These are phyloP conservation scores for Cheilosia impressa DNA, from an alignment of 2,888 invertebrate species.

Conservation along the genomic window DNA sequence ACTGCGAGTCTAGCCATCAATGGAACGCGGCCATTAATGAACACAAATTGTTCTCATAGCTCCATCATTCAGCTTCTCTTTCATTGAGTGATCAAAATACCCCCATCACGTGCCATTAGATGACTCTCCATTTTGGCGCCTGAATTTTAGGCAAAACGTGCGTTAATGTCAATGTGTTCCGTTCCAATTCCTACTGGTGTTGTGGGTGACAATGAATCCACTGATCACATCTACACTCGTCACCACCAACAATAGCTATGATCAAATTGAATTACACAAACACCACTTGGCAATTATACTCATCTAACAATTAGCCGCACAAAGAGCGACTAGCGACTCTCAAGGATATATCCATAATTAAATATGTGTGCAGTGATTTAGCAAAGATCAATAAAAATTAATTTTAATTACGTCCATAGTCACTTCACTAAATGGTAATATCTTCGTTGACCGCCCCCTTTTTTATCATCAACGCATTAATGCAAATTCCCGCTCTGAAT, in stretches of 20 bases:
- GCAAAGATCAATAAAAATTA: slow-evolving; percentile 25
- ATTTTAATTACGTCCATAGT: slow-evolving; percentile 38
- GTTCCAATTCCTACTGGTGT: slow-evolving; percentile 36
- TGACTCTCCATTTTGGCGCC: not conserved
- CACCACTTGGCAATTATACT: not conserved
- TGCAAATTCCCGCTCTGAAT: slow-evolving; percentile 29
- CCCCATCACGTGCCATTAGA: not conserved
- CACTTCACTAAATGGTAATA: slow-evolving; percentile 13
- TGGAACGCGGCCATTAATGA: too few relatives aligned
- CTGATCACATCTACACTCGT: not conserved
- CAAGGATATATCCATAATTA: slow-evolving; percentile 22
- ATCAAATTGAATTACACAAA: slow-evolving; percentile 28
- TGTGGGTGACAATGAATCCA: slow-evolving; percentile 45
- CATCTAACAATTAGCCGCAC: slow-evolving; percentile 15
- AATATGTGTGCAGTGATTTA: not conserved
- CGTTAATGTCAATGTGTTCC: slow-evolving; percentile 28
- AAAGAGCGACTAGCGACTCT: not conserved
- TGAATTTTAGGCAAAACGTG: not conserved
- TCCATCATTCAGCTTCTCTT: not conserved
- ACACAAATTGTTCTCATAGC: too few relatives aligned
- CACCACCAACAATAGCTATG: not conserved
- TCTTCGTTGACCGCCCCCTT: slow-evolving; percentile 29
- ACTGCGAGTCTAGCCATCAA: too few relatives aligned
- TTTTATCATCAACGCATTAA: slow-evolving; percentile 20
- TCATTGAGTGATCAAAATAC: not conserved